Base-by-base conservation (phyloP, 2,113 vertebrate species). In the Hippocampus abdominalis region DNA sequence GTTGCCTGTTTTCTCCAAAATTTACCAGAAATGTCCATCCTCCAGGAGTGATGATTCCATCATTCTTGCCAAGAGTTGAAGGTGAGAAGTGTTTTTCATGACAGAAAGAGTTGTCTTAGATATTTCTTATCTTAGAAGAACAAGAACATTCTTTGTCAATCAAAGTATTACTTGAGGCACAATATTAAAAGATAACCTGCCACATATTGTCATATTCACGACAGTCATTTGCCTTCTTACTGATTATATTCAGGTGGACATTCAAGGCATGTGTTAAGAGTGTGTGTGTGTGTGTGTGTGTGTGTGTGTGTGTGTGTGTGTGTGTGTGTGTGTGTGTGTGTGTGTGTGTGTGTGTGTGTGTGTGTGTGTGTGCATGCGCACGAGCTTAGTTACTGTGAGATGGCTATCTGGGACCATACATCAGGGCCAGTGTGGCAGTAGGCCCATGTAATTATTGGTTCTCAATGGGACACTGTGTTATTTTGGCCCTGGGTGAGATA, bases 401-500 rank as follows among this genome's bases (percentile, higher is more conserved):
- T 92, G 69, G 79, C 86, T 90, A 91, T 92, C 91, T 82, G 76
- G 64, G 77, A 85, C 82, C 86, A 92, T 93, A 82, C 88, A 90
- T 93, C 92, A 91, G 81, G 71, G 78, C 76, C 39, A 51, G 76
- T 82, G 83, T 88, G 86, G 88, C 86, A 86, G 79, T 75, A 69
- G 88, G 82, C 78, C 84, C 53, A 74, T 86, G 84, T 92, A 93
- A 92, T 92, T 91, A 91, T 89, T 87, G 87, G 76, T 81, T 87
- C 91, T 92, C 90, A 92, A 88, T 90, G 89, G 86, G 84, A 90
- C 81, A 74, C 84, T 86, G 88, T 92, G 91, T 93, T 92, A 86
- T 90, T 92, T 89, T 90, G 87, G 89, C 90, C 90, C 85, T 77
- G 88, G 89, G 89, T 91, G 89, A 91, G 92, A 92, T 92, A 79